A percentile compares a stretch with the other conserved stretches of the same genome.
Conservation (phyloP, 2,888 invertebrate species). For the Apocheima hispidaria region DNA sequence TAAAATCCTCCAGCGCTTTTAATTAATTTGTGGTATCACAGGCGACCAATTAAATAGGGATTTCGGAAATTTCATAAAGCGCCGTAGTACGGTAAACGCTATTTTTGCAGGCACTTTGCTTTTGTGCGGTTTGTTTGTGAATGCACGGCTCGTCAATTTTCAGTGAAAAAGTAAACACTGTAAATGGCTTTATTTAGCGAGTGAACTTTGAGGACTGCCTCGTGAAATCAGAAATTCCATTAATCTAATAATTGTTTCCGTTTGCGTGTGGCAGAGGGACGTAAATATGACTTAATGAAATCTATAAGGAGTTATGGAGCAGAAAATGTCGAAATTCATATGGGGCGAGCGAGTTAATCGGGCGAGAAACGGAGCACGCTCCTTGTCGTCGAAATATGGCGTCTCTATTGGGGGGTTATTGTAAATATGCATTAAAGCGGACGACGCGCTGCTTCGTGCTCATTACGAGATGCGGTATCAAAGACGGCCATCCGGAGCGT, state of each 20-base stretch:
- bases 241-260: constrained; percentile 25
- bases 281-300: constrained; percentile 43
- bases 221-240: constrained; percentile 15
- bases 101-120: constrained; percentile 60
- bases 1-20: constrained; percentile 76
- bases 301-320: constrained; percentile 55
- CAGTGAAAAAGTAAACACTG: constrained; percentile 56
- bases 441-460: constrained; percentile 68
- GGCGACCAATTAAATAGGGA: constrained; percentile 74
- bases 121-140: constrained; percentile 59
- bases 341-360: constrained; percentile 59
- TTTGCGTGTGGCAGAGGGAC: constrained; percentile 18
- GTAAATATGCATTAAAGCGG: constrained; percentile 78
- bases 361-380: constrained; percentile 58
- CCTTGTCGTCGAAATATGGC: constrained; percentile 57
- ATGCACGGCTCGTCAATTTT: constrained; percentile 52
- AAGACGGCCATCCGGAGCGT: constrained; percentile 75
- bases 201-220: constrained; percentile 3
- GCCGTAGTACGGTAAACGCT: constrained; percentile 57
- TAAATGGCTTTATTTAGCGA: constrained; percentile 56
- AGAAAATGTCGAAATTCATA: constrained; percentile 58
- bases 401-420: constrained; percentile 59
- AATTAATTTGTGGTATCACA: constrained; percentile 80
- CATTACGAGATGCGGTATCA: constrained; percentile 78
- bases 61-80: constrained; percentile 72